Conservation (phyloP, 2,113 vertebrate genomes). For the Misgurnus mizolepis region DNA sequence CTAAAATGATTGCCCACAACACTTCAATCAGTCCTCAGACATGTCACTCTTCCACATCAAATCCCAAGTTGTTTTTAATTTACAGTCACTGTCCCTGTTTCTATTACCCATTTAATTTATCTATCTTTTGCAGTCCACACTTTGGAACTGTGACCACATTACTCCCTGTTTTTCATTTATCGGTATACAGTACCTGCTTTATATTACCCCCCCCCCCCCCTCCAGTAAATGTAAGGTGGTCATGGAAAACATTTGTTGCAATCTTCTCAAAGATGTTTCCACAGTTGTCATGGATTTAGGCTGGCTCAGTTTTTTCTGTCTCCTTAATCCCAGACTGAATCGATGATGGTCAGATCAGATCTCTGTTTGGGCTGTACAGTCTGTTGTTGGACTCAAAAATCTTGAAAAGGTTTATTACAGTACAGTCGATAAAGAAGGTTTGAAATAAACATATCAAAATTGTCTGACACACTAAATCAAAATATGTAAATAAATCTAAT, state of each 20-base stretch:
- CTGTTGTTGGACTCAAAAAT: no score
- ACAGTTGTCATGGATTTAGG: no score
- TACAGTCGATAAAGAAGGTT: no score
- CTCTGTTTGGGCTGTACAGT: no score
- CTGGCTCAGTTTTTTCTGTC: no score
- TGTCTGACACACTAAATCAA: no score
- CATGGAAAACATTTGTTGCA: background rate
- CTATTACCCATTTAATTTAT: background rate
- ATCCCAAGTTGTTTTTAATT: background rate
- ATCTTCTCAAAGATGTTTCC: background rate
- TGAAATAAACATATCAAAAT: no score
- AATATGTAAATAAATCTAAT: no score
- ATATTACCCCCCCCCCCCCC: background rate
- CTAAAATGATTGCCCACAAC: background rate
- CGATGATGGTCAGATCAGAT: no score
- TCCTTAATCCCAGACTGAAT: no score
- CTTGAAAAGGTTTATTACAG: no score
- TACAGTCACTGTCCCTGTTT: background rate
- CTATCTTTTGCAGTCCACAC: background rate
- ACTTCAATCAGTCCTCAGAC: constrained; percentile 11
- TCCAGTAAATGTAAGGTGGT: background rate
- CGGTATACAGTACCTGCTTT: background rate
- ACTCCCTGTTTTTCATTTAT: background rate
- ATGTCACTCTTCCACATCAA: background rate
- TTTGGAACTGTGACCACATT: background rate